These are phyloP conservation scores for Atherix ibis DNA, from an alignment of 2,888 invertebrate genomes.

Conservation along the genomic window DNA sequence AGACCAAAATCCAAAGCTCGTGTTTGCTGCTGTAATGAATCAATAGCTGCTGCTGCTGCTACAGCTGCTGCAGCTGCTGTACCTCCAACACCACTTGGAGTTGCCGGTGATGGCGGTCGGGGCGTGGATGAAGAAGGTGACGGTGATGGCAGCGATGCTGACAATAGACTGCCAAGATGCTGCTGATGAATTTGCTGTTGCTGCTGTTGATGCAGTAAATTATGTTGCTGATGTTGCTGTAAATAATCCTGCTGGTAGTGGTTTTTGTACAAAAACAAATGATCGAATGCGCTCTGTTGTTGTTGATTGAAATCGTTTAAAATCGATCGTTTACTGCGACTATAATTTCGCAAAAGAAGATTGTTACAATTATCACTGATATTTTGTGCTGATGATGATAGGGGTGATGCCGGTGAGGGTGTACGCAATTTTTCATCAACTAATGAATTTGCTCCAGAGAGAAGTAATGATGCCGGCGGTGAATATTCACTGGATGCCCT, in stretches of 20 bases:
- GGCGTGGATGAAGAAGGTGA: not conserved
- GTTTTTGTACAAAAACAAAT: no score
- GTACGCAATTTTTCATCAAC: not conserved
- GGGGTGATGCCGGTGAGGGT: constrained; percentile 4
- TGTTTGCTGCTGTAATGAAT: constrained; percentile 1
- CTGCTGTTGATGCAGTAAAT: constrained; percentile 4
- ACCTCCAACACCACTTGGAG: no score
- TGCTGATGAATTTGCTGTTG: not conserved
- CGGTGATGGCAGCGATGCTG: not conserved
- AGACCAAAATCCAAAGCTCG: constrained; percentile 1
- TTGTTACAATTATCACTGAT: not conserved
- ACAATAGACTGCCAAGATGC: not conserved
- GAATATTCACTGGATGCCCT: no score
- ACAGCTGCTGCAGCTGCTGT: constrained; percentile 7
- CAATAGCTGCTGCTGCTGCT: constrained; percentile 7
- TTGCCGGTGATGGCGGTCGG: not conserved
- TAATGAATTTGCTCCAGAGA: not conserved
- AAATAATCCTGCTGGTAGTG: constrained; percentile 4
- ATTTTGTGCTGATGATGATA: not conserved
- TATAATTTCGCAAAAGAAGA: not conserved
- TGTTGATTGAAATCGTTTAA: constrained; percentile 5
- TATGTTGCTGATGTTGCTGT: constrained; percentile 8
- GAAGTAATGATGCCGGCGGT: not conserved
- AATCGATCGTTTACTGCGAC: not conserved
- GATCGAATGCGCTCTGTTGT: no score